Evolutionary conservation across 1,140 invertebrate genomes (phyloP), one percentile per base, ranked within the genome.

Genomic region (Lepidurus arcticus): DNA sequence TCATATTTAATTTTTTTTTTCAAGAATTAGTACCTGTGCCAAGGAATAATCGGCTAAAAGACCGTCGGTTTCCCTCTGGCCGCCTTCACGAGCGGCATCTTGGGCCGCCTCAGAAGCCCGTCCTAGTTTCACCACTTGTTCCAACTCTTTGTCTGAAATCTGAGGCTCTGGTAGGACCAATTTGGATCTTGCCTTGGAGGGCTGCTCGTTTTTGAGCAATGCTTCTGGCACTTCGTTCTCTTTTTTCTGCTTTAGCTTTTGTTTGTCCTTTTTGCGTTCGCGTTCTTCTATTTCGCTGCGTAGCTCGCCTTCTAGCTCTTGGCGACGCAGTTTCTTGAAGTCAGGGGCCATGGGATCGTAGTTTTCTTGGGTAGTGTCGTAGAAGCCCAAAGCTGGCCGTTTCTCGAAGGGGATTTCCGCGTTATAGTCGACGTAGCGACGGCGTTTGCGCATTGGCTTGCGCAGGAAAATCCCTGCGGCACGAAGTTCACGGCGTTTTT

Each of bases 361-460:
- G 3, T 89, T 86, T 85, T 99, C 97, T 76, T 92, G 91, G 0
- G 94, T 91, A 0, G 96, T 98, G 83, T 98, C 96, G 85, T 97
- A 96, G 85, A 98, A 98, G 8, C 97, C 97, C 24, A 90, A 79
- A 0, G 95, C 92, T 8, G 97, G 96, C 76, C 90, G 89, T 85
- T 98, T 98, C 83, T 98, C 95, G 88, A 99, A 99, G 0, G 97
- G 96, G 82, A 99, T 95, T 87, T 99, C 98, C 0, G 92, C 90
- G 87, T 99, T 99, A 85, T 99, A 99, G 86, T 99, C 96, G 10
- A 99, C 93, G 7, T 95, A 93, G 13, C 92, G 90, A 80, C 90
- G 91, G 81, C 92, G 92, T 81, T 92, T 91, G 42, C 89, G 87
- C 16, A 89, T 86, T 16, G 88, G 88, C 42, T 76, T 53, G 24